A percentile compares a stretch with the other conserved stretches of the same genome.
phyloP scores from a whole-genome alignment of 2,888 invertebrate species.

The Auanema freiburgensis region DNA sequence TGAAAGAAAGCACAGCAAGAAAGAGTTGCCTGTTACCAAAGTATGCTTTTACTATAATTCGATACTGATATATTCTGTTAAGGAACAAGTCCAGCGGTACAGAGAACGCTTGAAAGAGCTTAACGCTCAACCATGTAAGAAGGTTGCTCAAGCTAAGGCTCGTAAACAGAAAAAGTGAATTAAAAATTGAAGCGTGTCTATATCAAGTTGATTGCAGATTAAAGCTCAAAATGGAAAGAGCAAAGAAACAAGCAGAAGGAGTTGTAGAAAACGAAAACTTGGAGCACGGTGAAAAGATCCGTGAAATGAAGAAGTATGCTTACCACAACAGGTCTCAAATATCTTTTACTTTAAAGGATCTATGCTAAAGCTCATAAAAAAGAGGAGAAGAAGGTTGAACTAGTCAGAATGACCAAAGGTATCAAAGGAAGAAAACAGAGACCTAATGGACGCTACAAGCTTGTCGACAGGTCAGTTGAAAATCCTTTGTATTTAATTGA shows the following conservation, averaged over 20 bases:
- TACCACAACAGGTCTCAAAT: not conserved
- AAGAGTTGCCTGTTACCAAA: constrained; percentile 77
- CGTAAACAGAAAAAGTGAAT: constrained; percentile 81
- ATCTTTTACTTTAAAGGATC: constrained; percentile 70
- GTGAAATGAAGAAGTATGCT: constrained; percentile 60
- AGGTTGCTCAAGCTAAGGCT: constrained; percentile 94
- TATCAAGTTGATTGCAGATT: constrained; percentile 64
- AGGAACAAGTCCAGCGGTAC: constrained; percentile 77
- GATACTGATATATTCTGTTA: constrained; percentile 8
- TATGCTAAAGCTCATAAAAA: constrained; percentile 74
- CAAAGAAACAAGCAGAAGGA: constrained; percentile 92
- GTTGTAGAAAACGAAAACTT: constrained; percentile 78
- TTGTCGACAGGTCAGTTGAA: constrained; percentile 37
- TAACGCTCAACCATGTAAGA: constrained; percentile 92
- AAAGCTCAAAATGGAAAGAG: constrained; percentile 80
- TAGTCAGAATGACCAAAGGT: constrained; percentile 86
- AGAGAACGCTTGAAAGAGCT: constrained; percentile 77
- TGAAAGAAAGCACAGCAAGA: constrained; percentile 85
- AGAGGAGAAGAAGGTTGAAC: constrained; percentile 85
- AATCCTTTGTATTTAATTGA: not conserved
- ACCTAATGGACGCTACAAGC: constrained; percentile 58
- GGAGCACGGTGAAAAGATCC: constrained; percentile 82
- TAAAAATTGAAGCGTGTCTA: not conserved
- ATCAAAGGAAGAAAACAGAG: constrained; percentile 50
- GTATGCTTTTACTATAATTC: constrained; percentile 5